Conservation (phyloP, 2,888 invertebrate species). For the Hypena proboscidalis region DNA sequence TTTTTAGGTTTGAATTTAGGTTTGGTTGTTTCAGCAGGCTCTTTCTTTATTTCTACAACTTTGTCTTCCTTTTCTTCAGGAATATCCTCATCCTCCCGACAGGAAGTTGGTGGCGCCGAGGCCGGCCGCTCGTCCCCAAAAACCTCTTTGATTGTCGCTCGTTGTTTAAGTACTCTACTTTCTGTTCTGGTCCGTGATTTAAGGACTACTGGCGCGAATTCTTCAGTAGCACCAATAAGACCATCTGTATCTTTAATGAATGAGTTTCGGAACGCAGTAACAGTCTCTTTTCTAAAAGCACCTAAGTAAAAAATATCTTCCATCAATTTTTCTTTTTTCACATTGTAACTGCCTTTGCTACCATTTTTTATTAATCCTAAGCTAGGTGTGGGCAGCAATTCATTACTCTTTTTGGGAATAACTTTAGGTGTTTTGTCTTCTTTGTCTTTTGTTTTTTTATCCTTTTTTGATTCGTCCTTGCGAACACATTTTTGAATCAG, state of each 20-base stretch:
- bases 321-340: conserved; percentile 79
- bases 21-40: conserved; percentile 60
- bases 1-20: conserved; percentile 75
- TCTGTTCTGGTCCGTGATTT: conserved; percentile 91
- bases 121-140: conserved; percentile 93
- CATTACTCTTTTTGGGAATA: conserved; percentile 82
- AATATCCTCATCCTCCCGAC: conserved; percentile 77
- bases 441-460: conserved; percentile 81
- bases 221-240: conserved; percentile 84
- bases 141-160: conserved; percentile 92
- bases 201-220: conserved; percentile 89
- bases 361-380: conserved; percentile 76
- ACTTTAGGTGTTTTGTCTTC: conserved; percentile 84
- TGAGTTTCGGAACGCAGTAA: conserved; percentile 87
- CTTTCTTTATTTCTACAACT: conserved; percentile 62
- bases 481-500: conserved; percentile 88
- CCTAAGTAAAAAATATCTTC: conserved; percentile 86
- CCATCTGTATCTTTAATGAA: conserved; percentile 87
- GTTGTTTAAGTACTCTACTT: conserved; percentile 88
- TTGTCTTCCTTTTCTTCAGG: conserved; percentile 59
- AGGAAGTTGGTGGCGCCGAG: conserved; percentile 91
- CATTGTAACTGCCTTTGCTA: conserved; percentile 69
- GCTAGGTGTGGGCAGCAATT: conserved; percentile 88
- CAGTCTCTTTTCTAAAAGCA: conserved; percentile 88
- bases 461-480: conserved; percentile 79